These are phyloP conservation scores for Leptosomus discolor DNA, from an alignment of 2,113 vertebrate genomes.

Conservation along the genomic window DNA sequence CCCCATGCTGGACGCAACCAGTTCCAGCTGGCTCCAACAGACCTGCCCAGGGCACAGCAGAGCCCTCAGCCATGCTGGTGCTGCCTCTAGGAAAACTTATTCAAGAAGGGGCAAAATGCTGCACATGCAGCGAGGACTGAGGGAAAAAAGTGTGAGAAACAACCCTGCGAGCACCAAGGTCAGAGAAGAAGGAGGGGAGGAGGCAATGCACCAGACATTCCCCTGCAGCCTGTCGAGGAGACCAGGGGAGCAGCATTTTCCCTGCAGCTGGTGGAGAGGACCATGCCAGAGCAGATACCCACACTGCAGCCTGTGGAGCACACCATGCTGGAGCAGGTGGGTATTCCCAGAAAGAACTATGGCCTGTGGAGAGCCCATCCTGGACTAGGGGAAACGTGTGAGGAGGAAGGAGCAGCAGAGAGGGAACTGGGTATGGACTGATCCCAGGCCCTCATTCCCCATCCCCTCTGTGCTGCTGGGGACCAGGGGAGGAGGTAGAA, in stretches of 20 bases:
- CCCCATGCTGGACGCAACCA: accelerated
- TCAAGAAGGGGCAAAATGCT: background rate
- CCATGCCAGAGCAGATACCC: accelerated
- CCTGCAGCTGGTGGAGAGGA: background rate
- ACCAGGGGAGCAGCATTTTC: background rate
- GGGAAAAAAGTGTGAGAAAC: background rate
- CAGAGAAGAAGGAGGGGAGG: background rate
- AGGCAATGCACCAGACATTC: accelerated
- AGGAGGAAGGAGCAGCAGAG: background rate
- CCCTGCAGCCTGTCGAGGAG: background rate
- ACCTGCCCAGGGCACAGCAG: accelerated
- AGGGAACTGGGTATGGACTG: background rate
- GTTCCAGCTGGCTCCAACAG: accelerated
- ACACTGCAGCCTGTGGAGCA: too few species aligned
- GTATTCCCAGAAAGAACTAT: background rate
- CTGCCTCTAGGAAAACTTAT: accelerated
- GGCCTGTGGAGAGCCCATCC: background rate
- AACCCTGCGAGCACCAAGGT: accelerated
- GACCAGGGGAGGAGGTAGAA: background rate
- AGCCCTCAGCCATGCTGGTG: accelerated
- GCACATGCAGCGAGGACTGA: background rate
- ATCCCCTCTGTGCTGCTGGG: background rate
- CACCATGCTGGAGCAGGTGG: background rate
- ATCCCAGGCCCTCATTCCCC: background rate
- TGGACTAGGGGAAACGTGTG: background rate